Percentiles rank a stretch among this genome's conserved stretches.
These are phyloP conservation scores for Temnothorax unifasciatus DNA, from an alignment of 2,888 invertebrate genomes.

Conservation along the genomic window DNA sequence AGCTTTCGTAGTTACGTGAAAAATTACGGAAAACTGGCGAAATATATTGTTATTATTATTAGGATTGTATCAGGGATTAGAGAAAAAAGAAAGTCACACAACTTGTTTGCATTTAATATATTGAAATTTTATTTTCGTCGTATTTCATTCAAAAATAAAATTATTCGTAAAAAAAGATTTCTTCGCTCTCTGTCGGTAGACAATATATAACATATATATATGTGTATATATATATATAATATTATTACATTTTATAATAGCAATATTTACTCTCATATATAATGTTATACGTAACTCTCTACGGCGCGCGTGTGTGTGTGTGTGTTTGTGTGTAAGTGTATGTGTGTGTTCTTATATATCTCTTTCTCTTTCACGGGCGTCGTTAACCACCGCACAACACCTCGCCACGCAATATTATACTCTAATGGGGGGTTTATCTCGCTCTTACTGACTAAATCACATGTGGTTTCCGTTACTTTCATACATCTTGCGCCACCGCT, in stretches of 20 bases:
- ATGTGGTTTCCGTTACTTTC: conserved; percentile 85
- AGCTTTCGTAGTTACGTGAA: neutral
- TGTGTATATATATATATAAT: conserved; percentile 59
- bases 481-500: conserved; percentile 82
- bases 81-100: conserved; percentile 22
- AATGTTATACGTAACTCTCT: conserved; percentile 71
- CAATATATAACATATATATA: conserved; percentile 79
- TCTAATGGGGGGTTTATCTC: conserved; percentile 80
- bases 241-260: conserved; percentile 63
- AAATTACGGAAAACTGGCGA: neutral
- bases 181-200: conserved; percentile 82
- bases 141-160: conserved; percentile 86
- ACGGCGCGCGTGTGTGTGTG: conserved; percentile 50
- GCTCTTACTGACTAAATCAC: conserved; percentile 85
- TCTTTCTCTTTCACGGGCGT: conserved; percentile 59
- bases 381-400: conserved; percentile 74
- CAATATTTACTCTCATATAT: conserved; percentile 73
- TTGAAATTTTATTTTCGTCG: conserved; percentile 84
- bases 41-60: neutral
- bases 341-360: conserved; percentile 63
- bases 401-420: conserved; percentile 71
- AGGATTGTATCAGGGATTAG: neutral
- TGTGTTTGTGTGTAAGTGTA: conserved; percentile 10
- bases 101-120: conserved; percentile 77
- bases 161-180: conserved; percentile 86